phyloP scores from a whole-genome alignment of 2,797 vertebrate genomes.

The Poecile montanus region DNA sequence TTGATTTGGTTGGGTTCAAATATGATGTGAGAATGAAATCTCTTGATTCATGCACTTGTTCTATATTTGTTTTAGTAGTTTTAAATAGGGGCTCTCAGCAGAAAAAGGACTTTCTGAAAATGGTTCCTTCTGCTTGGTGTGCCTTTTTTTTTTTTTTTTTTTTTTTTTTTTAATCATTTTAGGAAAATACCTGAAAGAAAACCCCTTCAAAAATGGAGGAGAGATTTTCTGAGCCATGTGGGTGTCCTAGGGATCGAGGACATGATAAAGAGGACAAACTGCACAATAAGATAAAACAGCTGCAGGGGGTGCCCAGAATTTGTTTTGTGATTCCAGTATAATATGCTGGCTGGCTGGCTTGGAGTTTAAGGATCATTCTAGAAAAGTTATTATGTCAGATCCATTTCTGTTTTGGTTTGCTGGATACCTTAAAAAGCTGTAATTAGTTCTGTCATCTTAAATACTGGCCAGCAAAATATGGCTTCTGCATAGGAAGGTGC shows the following conservation, averaged over 20 bases:
- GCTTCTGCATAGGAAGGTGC: constrained; percentile 1
- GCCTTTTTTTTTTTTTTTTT: neutral
- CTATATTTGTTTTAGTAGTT: neutral
- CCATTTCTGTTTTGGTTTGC: neutral
- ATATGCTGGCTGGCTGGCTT: neutral
- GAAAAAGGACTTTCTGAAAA: neutral
- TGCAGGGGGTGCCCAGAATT: neutral
- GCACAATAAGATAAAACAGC: neutral
- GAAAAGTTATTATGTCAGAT: neutral
- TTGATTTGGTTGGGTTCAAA: neutral
- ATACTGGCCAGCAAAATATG: neutral
- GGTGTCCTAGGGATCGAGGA: neutral
- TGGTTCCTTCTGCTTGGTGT: neutral
- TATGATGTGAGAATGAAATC: neutral
- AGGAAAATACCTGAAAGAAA: neutral
- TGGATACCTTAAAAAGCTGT: neutral
- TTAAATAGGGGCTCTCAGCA: neutral
- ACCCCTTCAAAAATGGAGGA: neutral
- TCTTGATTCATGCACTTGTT: neutral
- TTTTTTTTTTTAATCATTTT: neutral
- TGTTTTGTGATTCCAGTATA: neutral
- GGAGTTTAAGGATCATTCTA: neutral
- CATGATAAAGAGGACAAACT: neutral
- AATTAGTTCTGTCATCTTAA: constrained; percentile 13
- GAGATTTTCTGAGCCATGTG: neutral